Evolutionary conservation across 2,113 vertebrate species (phyloP), one percentile per base, ranked within the genome.

Genomic region (Oreamnos americanus): DNA sequence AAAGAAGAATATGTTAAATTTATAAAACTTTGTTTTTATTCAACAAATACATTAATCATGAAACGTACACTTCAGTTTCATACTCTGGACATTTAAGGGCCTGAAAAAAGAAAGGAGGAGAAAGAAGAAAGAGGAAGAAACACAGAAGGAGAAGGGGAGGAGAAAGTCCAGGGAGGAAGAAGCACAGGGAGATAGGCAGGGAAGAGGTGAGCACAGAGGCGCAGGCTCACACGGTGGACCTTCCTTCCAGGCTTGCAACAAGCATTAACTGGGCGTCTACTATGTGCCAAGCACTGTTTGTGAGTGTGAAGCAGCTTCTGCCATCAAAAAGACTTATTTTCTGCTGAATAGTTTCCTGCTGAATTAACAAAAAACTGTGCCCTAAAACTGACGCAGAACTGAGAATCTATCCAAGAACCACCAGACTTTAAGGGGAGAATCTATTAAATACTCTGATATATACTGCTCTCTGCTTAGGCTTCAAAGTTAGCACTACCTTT

Each of bases 1-100:
- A 84, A 91, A 94, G 47, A 60, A 71, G 33, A 94, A 43, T 76
- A 76, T 26, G 23, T 26, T 76, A 14, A 76, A 43, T 43, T 26
- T 76, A 43, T 43, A 43, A 76, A 71, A 21, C 67, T 71, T 36
- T 39, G 67, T 71, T 71, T 96, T 82, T 45, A 96, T 90, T 64
- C 33, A 74, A 25, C 58, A 90, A 92, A 57, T 92, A 82, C 14
- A 14, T 91, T 39, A 85, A 55, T 64, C n/a, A 97, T 8, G 60
- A 78, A 91, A 90, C 39, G 74, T 5, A 78, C 6, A 90, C 13
- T 57, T 45, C 81, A 36, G 30, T 84, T 94, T 87, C 36, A 74
- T 36, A 86, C 25, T 96, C 45, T 81, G 58, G 67, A 39, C 45
- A 62, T 55, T 64, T 82, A 74, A 90, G 28, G 30, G 79, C 58